Conservation (phyloP, 2,888 invertebrate species). For the Anthrax anthrax region DNA sequence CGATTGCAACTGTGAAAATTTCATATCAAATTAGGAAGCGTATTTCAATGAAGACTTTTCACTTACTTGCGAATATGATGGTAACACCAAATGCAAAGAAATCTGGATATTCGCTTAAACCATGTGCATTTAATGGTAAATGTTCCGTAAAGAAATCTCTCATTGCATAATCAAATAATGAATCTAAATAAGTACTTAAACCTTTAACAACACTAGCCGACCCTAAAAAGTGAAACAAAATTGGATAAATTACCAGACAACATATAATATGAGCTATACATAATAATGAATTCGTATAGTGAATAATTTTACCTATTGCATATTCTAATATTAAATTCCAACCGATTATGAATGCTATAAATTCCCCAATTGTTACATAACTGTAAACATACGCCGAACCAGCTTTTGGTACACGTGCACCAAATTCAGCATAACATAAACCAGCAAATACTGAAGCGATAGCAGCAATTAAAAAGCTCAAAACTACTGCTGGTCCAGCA, state of each 20-base stretch:
- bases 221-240: slow-evolving; percentile 37
- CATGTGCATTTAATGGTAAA: slow-evolving; percentile 50
- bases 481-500: slow-evolving; percentile 73
- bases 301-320: slow-evolving; percentile 52
- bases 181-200: slow-evolving; percentile 63
- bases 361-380: slow-evolving; percentile 84
- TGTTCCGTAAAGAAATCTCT: slow-evolving; percentile 44
- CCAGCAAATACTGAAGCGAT: slow-evolving; percentile 79
- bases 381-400: slow-evolving; percentile 90
- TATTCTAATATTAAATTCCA: slow-evolving; percentile 89
- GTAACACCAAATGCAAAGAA: slow-evolving; percentile 61
- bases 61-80: slow-evolving; percentile 53
- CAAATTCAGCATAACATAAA: slow-evolving; percentile 87
- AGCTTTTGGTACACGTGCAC: slow-evolving; percentile 74
- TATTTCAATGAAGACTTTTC: slow-evolving; percentile 8
- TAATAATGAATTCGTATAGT: too few species aligned
- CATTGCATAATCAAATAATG: slow-evolving; percentile 50
- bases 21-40: background rate
- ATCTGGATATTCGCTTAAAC: slow-evolving; percentile 59
- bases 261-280: too few species aligned
- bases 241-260: too few species aligned
- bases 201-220: slow-evolving; percentile 75
- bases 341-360: slow-evolving; percentile 80
- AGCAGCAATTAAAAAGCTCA: slow-evolving; percentile 81
- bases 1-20: slow-evolving; percentile 43